Conservation (phyloP, 2,888 invertebrate genomes). For the Napeogenes inachia region DNA sequence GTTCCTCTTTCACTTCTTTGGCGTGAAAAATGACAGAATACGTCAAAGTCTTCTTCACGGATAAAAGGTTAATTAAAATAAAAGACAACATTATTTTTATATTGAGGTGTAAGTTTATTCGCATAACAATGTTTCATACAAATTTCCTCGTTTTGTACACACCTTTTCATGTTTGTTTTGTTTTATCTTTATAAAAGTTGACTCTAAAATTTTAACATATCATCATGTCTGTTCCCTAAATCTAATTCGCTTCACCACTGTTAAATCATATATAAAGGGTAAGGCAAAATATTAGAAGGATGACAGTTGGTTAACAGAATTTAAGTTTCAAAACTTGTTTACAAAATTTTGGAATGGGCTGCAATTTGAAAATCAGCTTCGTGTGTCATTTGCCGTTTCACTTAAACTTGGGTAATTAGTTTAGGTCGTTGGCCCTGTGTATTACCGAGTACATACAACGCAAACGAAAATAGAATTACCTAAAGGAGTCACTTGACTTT, state of each 20-base stretch:
- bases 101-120: slow-evolving; percentile 78
- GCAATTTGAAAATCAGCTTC: slow-evolving; percentile 56
- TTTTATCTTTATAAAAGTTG: slow-evolving; percentile 77
- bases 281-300: slow-evolving; percentile 69
- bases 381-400: slow-evolving; percentile 55
- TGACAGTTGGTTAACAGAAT: slow-evolving; percentile 31
- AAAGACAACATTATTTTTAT: slow-evolving; percentile 72
- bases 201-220: slow-evolving; percentile 76
- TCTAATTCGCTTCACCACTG: slow-evolving; percentile 73
- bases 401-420: slow-evolving; percentile 31
- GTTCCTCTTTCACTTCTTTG: too few species aligned
- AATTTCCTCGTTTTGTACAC: slow-evolving; percentile 78
- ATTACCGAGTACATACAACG: slow-evolving; percentile 9
- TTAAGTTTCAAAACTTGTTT: slow-evolving; percentile 49
- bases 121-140: slow-evolving; percentile 78
- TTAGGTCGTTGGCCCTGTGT: neutral
- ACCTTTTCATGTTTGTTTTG: slow-evolving; percentile 73
- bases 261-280: slow-evolving; percentile 65
- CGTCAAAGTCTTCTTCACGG: too few species aligned
- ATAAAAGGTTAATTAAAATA: slow-evolving; percentile 38
- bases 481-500: neutral
- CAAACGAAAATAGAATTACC: slow-evolving; percentile 4
- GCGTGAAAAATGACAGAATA: too few species aligned
- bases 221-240: slow-evolving; percentile 76
- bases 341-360: slow-evolving; percentile 68